Base-by-base conservation (phyloP, 2,797 vertebrate species). In the Pelobates cultripes region DNA sequence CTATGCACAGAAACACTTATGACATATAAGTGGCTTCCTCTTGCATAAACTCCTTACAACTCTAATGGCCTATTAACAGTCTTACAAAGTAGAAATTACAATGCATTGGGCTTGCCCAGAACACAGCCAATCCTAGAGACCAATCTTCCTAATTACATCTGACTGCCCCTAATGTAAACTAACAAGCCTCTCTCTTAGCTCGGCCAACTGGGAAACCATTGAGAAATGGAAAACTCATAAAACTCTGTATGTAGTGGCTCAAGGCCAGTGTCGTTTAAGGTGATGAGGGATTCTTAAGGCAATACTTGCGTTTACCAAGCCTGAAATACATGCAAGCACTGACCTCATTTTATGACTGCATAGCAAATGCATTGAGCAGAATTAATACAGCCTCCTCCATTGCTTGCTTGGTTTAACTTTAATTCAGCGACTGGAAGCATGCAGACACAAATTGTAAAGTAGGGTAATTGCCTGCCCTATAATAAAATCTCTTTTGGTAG, bases 281-380 rank as follows among this genome's bases (percentile, higher is more conserved):
- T 83, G 81, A 83, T 64, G 70, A 61, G 70, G 76, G 81, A 75
- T 79, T 75, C 76, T 79, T 83, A 70, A 83, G 77, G 81, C 77
- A 83, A 78, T 17, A 47, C 81, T 83, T 2, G 17, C 68, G 43
- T 74, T 78, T 51, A 73, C 47, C 63, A 78, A 53, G 81, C 81
- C 76, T 77, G 63, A 15, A 69, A 74, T 73, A 83, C 43, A 51
- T 83, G 75, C 70, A 61, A 64, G 53, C 12, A 70, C 76, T 78
- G 81, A 78, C 81, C 81, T 83, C 76, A 83, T 78, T 83, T 83
- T 78, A 78, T 78, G 76, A 76, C 66, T 78, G 41, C 76, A 69
- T 70, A 78, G 70, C 53, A 78, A 74, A 78, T 51, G 75, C 40
- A 70, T 51, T 72, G 42, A 42, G 75, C 69, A 45, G 61, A 14